Percentiles rank a stretch among this genome's conserved stretches.
phyloP scores from a whole-genome alignment of 2,888 invertebrate species.

The Helleia helle region DNA sequence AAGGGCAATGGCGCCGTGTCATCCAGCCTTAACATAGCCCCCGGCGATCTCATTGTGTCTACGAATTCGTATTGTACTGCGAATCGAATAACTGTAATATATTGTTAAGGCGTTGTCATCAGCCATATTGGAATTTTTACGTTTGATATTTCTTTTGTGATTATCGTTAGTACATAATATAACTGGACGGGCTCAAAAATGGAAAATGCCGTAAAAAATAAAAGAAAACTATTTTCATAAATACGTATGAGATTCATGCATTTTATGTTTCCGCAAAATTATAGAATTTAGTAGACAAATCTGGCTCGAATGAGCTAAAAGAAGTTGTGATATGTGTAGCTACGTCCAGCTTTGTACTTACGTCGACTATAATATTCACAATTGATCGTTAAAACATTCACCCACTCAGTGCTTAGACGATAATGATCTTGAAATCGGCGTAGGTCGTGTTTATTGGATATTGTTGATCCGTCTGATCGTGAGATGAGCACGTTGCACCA shows the following conservation, averaged over 20 bases:
- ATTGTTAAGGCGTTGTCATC: neutral
- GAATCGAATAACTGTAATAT: constrained; percentile 25
- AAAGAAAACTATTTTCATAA: no score
- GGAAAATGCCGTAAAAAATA: no score
- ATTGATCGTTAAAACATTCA: constrained; percentile 46
- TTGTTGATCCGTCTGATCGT: constrained; percentile 10
- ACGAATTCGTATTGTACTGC: constrained; percentile 53
- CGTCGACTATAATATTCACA: constrained; percentile 53
- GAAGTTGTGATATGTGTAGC: no score
- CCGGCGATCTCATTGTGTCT: constrained; percentile 47
- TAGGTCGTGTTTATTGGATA: constrained; percentile 42
- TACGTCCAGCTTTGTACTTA: no score
- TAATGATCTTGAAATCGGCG: constrained; percentile 64
- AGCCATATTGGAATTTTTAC: neutral
- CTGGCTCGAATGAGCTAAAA: no score
- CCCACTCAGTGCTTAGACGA: constrained; percentile 46
- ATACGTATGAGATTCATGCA: no score
- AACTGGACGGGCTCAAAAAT: no score
- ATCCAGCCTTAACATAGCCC: constrained; percentile 41
- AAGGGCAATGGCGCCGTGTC: constrained; percentile 30
- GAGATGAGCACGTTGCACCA: constrained; percentile 4
- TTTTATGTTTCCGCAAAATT: no score
- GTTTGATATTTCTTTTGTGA: neutral
- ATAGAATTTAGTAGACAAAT: no score
- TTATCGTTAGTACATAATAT: no score